These are phyloP conservation scores for Xenops minutus DNA, from an alignment of 2,797 vertebrate genomes.

Conservation along the genomic window DNA sequence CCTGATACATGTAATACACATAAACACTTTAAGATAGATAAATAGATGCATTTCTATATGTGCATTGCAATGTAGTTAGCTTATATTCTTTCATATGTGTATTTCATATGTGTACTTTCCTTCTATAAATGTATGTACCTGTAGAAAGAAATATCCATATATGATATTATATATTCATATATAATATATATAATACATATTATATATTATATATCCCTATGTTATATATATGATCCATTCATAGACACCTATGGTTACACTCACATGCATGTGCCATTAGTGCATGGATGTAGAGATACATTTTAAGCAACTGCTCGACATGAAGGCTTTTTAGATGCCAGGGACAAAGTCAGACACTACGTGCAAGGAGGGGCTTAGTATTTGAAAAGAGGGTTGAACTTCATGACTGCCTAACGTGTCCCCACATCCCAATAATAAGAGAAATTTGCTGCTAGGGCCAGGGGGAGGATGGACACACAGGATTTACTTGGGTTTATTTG, in stretches of 20 bases:
- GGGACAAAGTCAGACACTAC: neutral
- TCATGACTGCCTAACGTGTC: neutral
- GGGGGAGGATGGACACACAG: neutral
- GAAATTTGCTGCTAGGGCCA: neutral
- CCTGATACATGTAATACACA: neutral
- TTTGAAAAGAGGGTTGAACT: neutral
- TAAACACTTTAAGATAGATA: neutral
- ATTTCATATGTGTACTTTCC: neutral
- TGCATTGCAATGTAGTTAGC: neutral
- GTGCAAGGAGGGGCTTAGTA: neutral
- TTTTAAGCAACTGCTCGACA: neutral
- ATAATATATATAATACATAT: no score
- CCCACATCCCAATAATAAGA: neutral
- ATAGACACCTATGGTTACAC: neutral
- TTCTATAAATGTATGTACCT: neutral
- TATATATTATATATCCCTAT: neutral
- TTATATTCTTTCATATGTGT: neutral
- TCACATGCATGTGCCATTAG: fast-evolving
- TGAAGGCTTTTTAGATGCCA: neutral
- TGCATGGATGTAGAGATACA: neutral
- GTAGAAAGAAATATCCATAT: neutral
- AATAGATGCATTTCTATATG: neutral
- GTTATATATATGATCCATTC: neutral
- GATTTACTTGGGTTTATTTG: neutral
- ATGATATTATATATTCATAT: neutral